These are phyloP conservation scores for Peromyscus californicus DNA, from an alignment of 2,113 vertebrate genomes.

Conservation along the genomic window DNA sequence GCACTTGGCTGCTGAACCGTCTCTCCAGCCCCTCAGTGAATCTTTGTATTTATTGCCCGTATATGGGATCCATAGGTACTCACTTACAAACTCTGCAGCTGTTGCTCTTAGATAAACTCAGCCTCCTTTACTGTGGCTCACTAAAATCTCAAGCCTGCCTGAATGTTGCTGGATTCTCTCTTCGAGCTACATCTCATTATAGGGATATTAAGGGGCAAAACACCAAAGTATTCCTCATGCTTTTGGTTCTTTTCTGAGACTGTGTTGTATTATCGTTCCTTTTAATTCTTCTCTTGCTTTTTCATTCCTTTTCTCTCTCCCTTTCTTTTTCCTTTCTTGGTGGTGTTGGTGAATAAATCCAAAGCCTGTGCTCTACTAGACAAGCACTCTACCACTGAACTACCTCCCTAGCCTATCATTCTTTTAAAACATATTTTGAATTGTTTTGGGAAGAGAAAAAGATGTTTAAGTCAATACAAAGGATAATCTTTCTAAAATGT, in stretches of 20 bases:
- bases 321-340: background rate
- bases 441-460: constrained; percentile 42
- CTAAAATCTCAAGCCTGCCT: too few relatives aligned
- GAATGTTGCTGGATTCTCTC: background rate
- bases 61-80: background rate
- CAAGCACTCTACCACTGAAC: background rate
- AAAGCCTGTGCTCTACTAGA: background rate
- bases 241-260: background rate
- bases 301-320: background rate
- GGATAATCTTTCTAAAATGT: background rate
- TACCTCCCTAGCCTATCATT: too few relatives aligned
- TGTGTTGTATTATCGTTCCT: background rate
- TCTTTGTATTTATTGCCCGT: background rate
- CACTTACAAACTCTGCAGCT: background rate
- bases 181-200: too few relatives aligned
- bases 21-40: background rate
- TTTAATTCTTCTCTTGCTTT: background rate
- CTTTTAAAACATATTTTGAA: constrained; percentile 2
- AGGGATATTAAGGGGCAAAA: background rate
- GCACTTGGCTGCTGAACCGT: background rate
- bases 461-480: background rate
- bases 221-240: background rate
- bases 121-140: background rate
- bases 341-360: background rate
- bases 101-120: background rate